phyloP scores from a whole-genome alignment of 1,140 invertebrate species.

The Drosophila teissieri region DNA sequence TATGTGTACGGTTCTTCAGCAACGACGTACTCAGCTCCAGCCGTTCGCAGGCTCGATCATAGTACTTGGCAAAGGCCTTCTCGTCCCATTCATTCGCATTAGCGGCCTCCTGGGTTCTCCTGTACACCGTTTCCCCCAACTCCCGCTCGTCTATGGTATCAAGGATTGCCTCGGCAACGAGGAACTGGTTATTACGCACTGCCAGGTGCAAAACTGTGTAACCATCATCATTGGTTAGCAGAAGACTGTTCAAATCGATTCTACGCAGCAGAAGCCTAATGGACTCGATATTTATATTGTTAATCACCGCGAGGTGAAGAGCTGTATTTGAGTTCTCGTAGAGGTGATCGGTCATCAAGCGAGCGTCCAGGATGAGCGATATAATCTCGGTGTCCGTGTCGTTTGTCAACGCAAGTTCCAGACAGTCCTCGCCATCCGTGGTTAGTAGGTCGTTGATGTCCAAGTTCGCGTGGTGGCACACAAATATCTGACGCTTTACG shows the following conservation, averaged over 20 bases:
- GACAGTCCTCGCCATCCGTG: constrained; percentile 67
- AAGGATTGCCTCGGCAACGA: constrained; percentile 64
- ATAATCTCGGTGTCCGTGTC: constrained; percentile 56
- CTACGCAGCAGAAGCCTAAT: constrained; percentile 47
- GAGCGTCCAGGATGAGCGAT: constrained; percentile 40
- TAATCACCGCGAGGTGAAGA: constrained; percentile 70
- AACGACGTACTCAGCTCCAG: constrained; percentile 38
- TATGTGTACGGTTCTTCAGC: constrained; percentile 44
- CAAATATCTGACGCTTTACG: constrained; percentile 53
- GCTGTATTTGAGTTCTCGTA: constrained; percentile 69
- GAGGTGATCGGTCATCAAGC: constrained; percentile 48
- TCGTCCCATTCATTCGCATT: constrained; percentile 29
- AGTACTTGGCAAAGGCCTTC: constrained; percentile 62
- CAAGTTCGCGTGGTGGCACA: constrained; percentile 34
- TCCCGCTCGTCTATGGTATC: constrained; percentile 63
- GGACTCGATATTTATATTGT: constrained; percentile 59
- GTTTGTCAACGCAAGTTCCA: constrained; percentile 64
- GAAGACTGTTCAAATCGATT: constrained; percentile 66
- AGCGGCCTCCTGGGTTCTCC: constrained; percentile 8
- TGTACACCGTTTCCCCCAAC: constrained; percentile 38
- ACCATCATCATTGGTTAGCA: constrained; percentile 73
- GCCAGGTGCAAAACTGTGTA: constrained; percentile 73
- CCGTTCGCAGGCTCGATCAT: constrained; percentile 61
- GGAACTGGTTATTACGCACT: constrained; percentile 63
- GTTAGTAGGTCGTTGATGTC: constrained; percentile 66